Conservation (phyloP, 2,888 invertebrate species). For the Melangyna quadrimaculata region DNA sequence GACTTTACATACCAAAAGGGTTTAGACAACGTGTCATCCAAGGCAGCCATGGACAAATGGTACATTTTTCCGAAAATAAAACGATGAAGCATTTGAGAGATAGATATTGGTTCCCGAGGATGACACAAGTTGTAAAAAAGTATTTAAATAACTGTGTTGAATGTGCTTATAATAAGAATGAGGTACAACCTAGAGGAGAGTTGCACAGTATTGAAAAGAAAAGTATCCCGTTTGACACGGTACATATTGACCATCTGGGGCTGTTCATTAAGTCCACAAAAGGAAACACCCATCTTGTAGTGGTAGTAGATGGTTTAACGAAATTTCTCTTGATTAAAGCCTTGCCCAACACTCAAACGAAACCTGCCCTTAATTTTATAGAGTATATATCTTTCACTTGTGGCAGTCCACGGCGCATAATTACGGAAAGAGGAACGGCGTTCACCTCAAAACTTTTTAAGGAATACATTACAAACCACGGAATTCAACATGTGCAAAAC, state of each 20-base stretch:
- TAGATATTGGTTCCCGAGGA: constrained; percentile 38
- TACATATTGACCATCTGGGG: constrained; percentile 30
- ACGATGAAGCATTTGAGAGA: constrained; percentile 12
- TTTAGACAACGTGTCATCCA: not conserved
- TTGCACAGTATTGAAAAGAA: constrained; percentile 21
- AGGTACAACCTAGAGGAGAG: constrained; percentile 32
- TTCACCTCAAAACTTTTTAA: no score
- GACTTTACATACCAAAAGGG: not conserved
- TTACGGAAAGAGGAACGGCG: no score
- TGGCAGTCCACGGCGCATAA: no score
- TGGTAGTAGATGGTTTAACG: not conserved
- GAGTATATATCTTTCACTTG: not conserved
- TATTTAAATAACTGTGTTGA: constrained; percentile 6
- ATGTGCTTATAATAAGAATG: constrained; percentile 38
- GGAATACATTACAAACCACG: no score
- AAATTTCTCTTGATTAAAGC: constrained; percentile 18
- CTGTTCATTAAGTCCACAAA: constrained; percentile 33
- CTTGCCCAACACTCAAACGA: not conserved
- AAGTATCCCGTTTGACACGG: constrained; percentile 27
- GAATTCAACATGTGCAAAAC: no score
- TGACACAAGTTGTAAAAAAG: constrained; percentile 17
- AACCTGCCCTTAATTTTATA: not conserved
- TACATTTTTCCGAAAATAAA: not conserved
- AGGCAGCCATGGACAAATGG: not conserved
- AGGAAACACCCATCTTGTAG: constrained; percentile 6